Base-by-base conservation (phyloP, 2,888 invertebrate genomes). In the Polydrusus pterygomalis region DNA sequence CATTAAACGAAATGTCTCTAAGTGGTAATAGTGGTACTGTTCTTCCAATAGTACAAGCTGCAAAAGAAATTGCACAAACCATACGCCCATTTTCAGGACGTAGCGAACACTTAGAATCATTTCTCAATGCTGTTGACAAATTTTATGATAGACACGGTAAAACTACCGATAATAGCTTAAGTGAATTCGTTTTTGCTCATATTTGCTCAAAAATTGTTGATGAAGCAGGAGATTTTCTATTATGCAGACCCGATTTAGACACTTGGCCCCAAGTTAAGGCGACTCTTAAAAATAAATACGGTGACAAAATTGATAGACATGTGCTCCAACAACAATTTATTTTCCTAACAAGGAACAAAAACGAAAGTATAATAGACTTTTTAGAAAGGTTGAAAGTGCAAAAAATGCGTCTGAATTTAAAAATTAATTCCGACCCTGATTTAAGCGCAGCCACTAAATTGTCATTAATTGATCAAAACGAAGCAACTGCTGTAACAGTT, bases 131-230 rank as follows among this genome's bases (percentile, higher is more conserved):
- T n/a, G n/a, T n/a, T n/a, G n/a, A n/a, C n/a, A n/a, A n/a, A n/a
- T n/a, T n/a, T 18, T 70, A 70, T n/a, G 13, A 63, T 63, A 43
- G 70, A 9, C 63, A 70, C 47, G 17, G 15, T 18, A n/a, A 49
- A 25, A 70, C 68, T 2, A 51, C 20, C 1, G 51, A 68, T n/a
- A 49, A 54, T 17, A 25, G 34, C 49, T 20, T 63, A 25, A 62
- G 45, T 45, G 63, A 70, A 63, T 63, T 70, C 49, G 63, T 63
- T 49, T 63, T 51, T 51, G 70, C 70, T 0, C 49, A 38, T 1
- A 70, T 72, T 62, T 72, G 45, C 18, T 70, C 70, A 1, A 75
- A 75, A 75, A 64, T 70, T n/a, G 8, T 75, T 20, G 34, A 56
- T 9, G 62, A 62, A 64, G 75, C 75, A 2, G 75, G 68, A 11